phyloP scores from a whole-genome alignment of 2,888 invertebrate genomes.

The Cacoxenus indagator region DNA sequence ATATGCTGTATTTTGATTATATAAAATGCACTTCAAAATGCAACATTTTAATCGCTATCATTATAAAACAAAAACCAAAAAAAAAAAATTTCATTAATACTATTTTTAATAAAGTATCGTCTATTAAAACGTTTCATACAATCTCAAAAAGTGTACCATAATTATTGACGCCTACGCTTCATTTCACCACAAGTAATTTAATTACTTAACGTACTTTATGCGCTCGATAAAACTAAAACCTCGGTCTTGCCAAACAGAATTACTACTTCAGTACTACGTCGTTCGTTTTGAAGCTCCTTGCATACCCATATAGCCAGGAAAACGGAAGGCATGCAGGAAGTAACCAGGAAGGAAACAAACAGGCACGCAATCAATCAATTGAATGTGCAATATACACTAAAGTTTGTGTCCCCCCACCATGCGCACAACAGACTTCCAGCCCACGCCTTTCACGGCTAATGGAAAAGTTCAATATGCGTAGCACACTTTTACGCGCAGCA shows the following conservation, averaged over 20 bases:
- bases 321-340: background rate
- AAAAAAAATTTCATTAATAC: too few species aligned
- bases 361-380: constrained; percentile 35
- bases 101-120: too few species aligned
- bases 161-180: background rate
- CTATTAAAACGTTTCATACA: too few species aligned
- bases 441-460: background rate
- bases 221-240: background rate
- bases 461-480: constrained; percentile 4
- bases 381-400: constrained; percentile 1
- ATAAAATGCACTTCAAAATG: too few species aligned
- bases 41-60: too few species aligned
- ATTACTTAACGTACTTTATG: background rate
- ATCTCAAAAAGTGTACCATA: background rate
- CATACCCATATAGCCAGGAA: background rate
- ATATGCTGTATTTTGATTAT: too few species aligned
- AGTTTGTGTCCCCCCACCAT: background rate
- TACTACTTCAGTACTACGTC: background rate
- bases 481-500: background rate
- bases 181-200: background rate
- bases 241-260: background rate
- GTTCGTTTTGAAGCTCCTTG: background rate
- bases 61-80: too few species aligned
- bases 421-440: constrained; percentile 22
- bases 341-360: constrained; percentile 41